Evolutionary conservation across 2,797 vertebrate genomes (phyloP), one percentile per base, ranked within the genome.

Genomic region (Alca torda): DNA sequence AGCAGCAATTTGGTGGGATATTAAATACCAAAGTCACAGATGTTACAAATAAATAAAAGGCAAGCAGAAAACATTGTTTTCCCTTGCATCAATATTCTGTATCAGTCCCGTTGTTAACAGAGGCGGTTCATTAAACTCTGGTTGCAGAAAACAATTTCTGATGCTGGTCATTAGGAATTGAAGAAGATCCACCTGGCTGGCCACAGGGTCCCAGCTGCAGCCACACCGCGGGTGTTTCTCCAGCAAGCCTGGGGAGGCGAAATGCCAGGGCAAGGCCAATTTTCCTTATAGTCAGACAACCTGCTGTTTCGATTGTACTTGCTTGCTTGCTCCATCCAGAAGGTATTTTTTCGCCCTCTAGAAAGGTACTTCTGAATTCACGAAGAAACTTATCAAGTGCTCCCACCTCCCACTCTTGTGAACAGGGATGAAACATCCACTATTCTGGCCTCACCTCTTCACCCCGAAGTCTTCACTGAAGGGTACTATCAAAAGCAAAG

Each of bases 11-110:
- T 79, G 89, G 91, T 95, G 88, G 83, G 93, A 92, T 95, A 89
- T 95, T 94, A 95, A 96, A 93, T 85, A 94, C 60, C 48, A 37
- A 81, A 94, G 89, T 56, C 65, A 31, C 89, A 95, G 94, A 90
- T 92, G 94, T 84, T 70, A 87, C 95, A 90, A 95, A 93, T 78
- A 93, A 95, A 93, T 87, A 76, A 82, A 83, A 93, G 85, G 72
- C 93, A 79, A 95, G 70, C 24, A 63, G 80, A 90, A 64, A 23
- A 24, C 85, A 76, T 33, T 82, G 67, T 67, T 73, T 56, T 67
- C 45, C 48, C 41, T 37, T 20, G 56, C 94, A 92, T 68, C 86
- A 45, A 28, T 63, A 39, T 48, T 37, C 65, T 50, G 10, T 35
- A 75, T 78, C 84, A 57, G 67, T 31, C 18, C 15, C 6, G 13